These are phyloP conservation scores for Psilanteris sp. DNA, from an alignment of 1,140 invertebrate species.

Conservation along the genomic window DNA sequence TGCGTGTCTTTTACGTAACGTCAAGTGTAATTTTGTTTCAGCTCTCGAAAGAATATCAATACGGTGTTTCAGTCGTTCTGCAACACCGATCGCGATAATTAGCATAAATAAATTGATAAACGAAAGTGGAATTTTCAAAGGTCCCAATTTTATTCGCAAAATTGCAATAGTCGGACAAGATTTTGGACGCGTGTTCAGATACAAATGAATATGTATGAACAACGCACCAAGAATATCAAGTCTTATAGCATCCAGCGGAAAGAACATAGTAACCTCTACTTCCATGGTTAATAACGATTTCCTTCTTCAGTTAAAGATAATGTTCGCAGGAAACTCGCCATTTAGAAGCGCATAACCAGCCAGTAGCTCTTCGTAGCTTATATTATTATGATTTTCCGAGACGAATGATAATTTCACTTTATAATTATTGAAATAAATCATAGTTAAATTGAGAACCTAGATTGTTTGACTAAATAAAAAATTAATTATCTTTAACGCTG, in stretches of 20 bases:
- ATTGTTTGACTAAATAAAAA: constrained; percentile 22
- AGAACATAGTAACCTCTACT: constrained; percentile 3
- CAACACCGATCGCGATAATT: no score
- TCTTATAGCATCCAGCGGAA: constrained; percentile 1
- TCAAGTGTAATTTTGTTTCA: no score
- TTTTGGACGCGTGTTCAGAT: no score
- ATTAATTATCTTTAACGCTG: constrained; percentile 15
- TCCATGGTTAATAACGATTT: constrained; percentile 52
- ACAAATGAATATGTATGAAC: constrained; percentile 41
- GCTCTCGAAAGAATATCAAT: no score
- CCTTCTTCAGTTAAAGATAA: constrained; percentile 48
- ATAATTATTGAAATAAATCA: constrained; percentile 27
- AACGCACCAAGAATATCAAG: constrained; percentile 26
- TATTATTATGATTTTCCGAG: constrained; percentile 24
- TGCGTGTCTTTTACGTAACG: no score
- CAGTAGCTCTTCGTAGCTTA: constrained; percentile 32
- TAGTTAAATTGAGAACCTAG: constrained; percentile 2
- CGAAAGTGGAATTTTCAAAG: no score
- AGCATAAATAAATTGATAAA: no score
- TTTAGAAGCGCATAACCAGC: constrained; percentile 17
- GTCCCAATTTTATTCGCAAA: no score
- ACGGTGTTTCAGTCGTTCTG: no score
- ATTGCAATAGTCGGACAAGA: no score
- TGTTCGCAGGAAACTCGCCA: constrained; percentile 43
- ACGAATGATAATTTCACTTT: constrained; percentile 36